Conservation (phyloP, 2,797 vertebrate genomes). For the Capromys pilorides region DNA sequence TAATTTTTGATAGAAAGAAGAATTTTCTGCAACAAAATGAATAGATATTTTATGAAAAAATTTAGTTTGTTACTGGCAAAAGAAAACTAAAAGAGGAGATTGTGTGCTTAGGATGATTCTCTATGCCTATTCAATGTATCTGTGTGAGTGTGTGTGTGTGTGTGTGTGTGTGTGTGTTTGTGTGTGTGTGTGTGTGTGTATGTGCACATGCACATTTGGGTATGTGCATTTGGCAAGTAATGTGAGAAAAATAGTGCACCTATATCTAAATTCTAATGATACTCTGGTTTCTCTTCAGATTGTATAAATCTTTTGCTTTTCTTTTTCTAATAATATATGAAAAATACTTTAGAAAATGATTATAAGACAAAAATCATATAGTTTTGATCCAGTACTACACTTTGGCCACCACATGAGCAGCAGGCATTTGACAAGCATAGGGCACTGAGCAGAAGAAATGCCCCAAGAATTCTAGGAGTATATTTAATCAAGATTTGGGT, state of each 20-base stretch:
- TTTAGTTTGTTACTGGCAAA: slow-evolving; percentile 73
- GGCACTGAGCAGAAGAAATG: neutral
- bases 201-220: too few species aligned
- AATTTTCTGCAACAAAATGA: slow-evolving; percentile 70
- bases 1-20: slow-evolving; percentile 64
- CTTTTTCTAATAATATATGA: neutral
- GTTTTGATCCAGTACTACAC: neutral
- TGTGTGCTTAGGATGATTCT: neutral
- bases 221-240: neutral
- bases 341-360: neutral
- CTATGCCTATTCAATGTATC: neutral
- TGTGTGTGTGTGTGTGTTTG: neutral
- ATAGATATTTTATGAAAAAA: slow-evolving; percentile 74
- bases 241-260: neutral
- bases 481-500: neutral
- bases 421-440: neutral
- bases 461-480: neutral
- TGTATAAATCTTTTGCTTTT: too few species aligned
- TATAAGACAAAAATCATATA: neutral
- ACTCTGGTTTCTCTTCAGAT: too few species aligned
- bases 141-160: neutral
- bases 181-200: neutral
- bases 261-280: neutral
- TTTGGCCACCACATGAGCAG: neutral
- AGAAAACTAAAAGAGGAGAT: neutral